Base-by-base conservation (phyloP, 1,140 invertebrate species). In the Megalonaias nervosa region DNA sequence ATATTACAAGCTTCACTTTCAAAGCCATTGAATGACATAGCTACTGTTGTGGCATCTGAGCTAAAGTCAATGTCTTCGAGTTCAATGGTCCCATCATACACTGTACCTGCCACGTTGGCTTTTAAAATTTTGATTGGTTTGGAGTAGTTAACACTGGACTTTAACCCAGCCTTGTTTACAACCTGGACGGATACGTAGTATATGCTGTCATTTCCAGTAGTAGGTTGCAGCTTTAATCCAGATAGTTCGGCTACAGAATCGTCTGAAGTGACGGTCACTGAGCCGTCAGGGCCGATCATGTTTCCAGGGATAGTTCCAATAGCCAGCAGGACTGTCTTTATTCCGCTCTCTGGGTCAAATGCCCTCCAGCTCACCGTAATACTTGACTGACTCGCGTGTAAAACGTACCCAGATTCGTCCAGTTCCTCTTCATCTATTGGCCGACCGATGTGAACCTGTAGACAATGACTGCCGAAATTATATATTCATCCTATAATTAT, bases 1-100 rank as follows among this genome's bases (percentile, higher is more conserved):
- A 83, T 83, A 66, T 77, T 76, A 65, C 82, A 83, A 19, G 74
- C 71, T 68, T 79, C 77, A 77, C 82, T 83, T 62, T 77, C 65
- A 77, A 83, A 83, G 13, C 80, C 80, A 23, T 71, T n/a, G 58
- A 83, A 83, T 19, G 74, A 77, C 59, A 77, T 68, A 21, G 77
- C 74, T 58, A 83, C 71, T 17, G 79, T 74, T 11, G 71, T 57
- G n/a, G 26, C 64, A 55, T 83, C 82, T 16, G 26, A 71, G 4
- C 64, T 75, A 38, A 71, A 77, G 57, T 76, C 67, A 56, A 64
- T 69, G 65, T 83, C 82, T 17, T 21, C n/a, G n/a, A 21, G 73
- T 16, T 58, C 55, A 19, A 71, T 19, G 23, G 74, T 69, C 6
- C 82, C 82, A 77, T 83, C 82, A 69, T 61, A 81, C 23, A 83